Base-by-base conservation (phyloP, 2,888 invertebrate species). In the Endomychus coccineus region DNA sequence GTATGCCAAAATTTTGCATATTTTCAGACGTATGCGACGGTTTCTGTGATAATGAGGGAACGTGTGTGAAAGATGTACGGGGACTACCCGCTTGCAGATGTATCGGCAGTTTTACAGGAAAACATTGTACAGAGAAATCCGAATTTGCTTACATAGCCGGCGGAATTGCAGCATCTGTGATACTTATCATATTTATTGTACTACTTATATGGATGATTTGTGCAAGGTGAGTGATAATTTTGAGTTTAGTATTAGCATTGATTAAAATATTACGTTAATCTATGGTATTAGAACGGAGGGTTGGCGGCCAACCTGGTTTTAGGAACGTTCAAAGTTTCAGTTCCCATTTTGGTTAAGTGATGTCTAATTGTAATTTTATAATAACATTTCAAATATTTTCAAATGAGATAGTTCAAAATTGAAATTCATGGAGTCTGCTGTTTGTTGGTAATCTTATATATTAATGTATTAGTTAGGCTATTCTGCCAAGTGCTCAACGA, bases 131-230 rank as follows among this genome's bases (percentile, higher is more conserved):
- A 2, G 88, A 89, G 54, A 90, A 91, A 63, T 89, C 89, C n/a
- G 89, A 91, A 59, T 91, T 92, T 63, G 91, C 92, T 9, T 92
- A 92, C 67, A 90, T 92, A 43, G 91, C 90, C 33, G 91, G 91
- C 27, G 92, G 92, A 6, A 90, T 94, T 45, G 90, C 92, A 4
- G 90, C 89, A 11, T 85, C 88, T n/a, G 92, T 94, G 42, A 85
- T 91, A 52, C 81, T 94, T 56, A 84, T 92, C 50, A 91, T 94
- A 57, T 80, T 94, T 66, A 80, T 92, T 53, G 90, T 91, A 19
- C 74, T 94, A 45, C 78, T 94, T 35, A 89, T 94, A 51, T 94
- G 92, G 92, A 94, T 94, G 92, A 94, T 94, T 61, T 94, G 94
- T 63, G 91, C 88, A 40, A 83, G 86, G 81, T 83, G 61, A 49